Evolutionary conservation across 2,797 vertebrate genomes (phyloP), one percentile per base, ranked within the genome.

Genomic region (Macropodus opercularis): DNA sequence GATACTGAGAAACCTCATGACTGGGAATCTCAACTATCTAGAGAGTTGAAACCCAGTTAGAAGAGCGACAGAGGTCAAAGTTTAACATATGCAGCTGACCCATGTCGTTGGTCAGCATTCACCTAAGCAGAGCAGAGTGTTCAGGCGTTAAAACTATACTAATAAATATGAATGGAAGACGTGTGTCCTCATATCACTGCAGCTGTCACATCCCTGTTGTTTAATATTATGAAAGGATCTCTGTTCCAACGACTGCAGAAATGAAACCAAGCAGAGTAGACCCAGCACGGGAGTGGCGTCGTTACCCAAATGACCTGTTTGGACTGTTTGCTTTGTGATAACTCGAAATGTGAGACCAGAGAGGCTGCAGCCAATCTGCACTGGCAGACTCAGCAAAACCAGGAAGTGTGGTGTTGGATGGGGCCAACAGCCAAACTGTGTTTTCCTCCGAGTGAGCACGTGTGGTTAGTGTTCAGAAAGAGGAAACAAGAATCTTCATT

Each of bases 401-500:
- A 91, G 92, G 90, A 90, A 91, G 90, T 87, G 79, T 44, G 22
- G 23, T 27, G 47, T 24, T 83, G 84, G 87, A 87, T 76, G 67
- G 79, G 80, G 81, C 76, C 53, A 89, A 89, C 79, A 70, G 83
- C 63, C 74, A 80, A 79, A 77, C 70, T 55, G 72, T 67, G 79
- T 73, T 85, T 80, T 82, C 57, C 40, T 50, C 63, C 26, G 15
- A 51, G 42, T 42, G 44, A 56, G 63, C 5, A 32, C 34, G 63
- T 35, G 67, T 44, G 31, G 53, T 14, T 51, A 76, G 75, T 69
- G 66, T 81, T 79, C n/a, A 65, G 70, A 89, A 88, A 91, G 84
- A 90, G 90, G 91, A 93, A 93, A 87, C 81, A 74, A 86, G 79
- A 83, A 71, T 52, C 62, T 55, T 85, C 47, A 51, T 69, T 75